Percentiles rank a stretch among this genome's conserved stretches.
Evolutionary conservation across 1,140 invertebrate species (phyloP).

Genomic region (Diabrotica undecimpunctata): DNA sequence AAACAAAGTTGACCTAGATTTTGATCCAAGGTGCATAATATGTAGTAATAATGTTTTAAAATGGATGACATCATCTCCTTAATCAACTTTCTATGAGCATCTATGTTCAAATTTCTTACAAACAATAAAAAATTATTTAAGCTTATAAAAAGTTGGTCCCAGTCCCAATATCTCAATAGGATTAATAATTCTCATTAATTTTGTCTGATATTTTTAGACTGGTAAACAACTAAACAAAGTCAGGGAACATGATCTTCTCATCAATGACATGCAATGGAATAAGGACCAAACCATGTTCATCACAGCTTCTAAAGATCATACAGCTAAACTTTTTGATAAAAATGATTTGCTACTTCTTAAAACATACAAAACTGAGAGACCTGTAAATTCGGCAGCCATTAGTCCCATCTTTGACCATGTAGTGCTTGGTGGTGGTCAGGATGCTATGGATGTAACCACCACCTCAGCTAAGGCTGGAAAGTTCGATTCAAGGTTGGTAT

Average conservation of each 20-base stretch:
- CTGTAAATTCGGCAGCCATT: slow-evolving; percentile 94
- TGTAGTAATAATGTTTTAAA: too few relatives aligned
- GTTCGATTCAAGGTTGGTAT: slow-evolving; percentile 77
- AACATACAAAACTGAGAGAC: slow-evolving; percentile 93
- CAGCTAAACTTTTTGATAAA: slow-evolving; percentile 91
- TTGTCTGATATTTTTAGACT: slow-evolving; percentile 54
- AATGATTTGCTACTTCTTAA: slow-evolving; percentile 82
- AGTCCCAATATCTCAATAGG: background rate
- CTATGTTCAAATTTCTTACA: too few relatives aligned
- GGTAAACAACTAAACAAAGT: slow-evolving; percentile 74
- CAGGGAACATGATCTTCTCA: slow-evolving; percentile 78
- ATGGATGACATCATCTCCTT: too few relatives aligned
- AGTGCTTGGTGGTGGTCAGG: slow-evolving; percentile 94
- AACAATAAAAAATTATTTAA: too few relatives aligned
- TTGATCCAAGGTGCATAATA: too few relatives aligned
- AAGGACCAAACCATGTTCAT: slow-evolving; percentile 95
- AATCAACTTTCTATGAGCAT: too few relatives aligned
- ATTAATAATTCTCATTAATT: slow-evolving; percentile 12
- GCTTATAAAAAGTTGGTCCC: too few relatives aligned
- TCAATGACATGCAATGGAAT: slow-evolving; percentile 94
- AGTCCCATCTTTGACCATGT: slow-evolving; percentile 94
- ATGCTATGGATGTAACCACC: slow-evolving; percentile 98
- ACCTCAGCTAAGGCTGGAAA: slow-evolving; percentile 93
- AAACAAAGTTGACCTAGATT: too few relatives aligned
- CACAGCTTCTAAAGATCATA: slow-evolving; percentile 91